phyloP scores from a whole-genome alignment of 64 coral and sea anemone species.

The Montipora cactus region DNA sequence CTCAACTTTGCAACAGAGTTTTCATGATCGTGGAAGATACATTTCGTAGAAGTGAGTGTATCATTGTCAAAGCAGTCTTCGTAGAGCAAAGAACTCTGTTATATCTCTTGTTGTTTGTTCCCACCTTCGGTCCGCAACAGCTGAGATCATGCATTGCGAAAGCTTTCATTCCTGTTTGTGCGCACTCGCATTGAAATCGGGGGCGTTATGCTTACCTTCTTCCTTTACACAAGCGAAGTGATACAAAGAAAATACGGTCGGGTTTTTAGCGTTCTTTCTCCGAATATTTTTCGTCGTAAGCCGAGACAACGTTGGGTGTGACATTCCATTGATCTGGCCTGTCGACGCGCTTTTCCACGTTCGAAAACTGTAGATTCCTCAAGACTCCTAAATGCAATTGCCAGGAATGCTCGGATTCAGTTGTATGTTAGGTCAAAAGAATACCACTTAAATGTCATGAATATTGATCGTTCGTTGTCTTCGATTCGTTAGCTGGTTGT shows the following conservation, averaged over 20 bases:
- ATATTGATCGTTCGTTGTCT: background rate
- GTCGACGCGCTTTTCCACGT: background rate
- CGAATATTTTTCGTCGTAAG: background rate
- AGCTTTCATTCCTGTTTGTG: background rate
- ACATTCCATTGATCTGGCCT: background rate
- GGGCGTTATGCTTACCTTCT: background rate
- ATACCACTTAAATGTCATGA: background rate
- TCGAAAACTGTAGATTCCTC: background rate
- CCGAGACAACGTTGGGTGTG: conserved; percentile 11
- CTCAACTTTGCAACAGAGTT: conserved; percentile 12
- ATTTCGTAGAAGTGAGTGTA: background rate
- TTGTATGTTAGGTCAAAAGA: background rate
- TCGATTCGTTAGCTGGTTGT: background rate
- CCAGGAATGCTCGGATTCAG: background rate
- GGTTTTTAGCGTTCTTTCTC: background rate
- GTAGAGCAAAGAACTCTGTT: background rate
- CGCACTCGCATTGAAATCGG: background rate
- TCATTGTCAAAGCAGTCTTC: background rate
- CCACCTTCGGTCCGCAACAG: background rate
- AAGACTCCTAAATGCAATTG: background rate
- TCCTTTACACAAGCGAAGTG: background rate
- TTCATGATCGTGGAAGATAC: background rate
- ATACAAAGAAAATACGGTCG: background rate
- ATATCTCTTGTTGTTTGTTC: background rate
- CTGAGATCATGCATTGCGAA: background rate